Conservation (phyloP, 2,888 invertebrate genomes). For the Aphodius sticticus region DNA sequence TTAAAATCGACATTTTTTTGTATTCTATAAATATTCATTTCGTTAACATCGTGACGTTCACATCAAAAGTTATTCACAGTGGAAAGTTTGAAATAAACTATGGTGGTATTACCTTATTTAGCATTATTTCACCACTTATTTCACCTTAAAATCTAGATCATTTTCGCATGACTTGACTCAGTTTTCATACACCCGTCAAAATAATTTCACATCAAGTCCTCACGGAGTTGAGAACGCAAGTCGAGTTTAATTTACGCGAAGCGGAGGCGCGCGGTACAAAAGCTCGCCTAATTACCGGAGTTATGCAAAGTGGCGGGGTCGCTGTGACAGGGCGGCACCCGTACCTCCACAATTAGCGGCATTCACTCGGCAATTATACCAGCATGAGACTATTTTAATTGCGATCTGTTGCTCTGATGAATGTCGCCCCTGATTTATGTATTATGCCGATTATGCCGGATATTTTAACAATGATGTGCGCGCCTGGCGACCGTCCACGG, state of each 20-base stretch:
- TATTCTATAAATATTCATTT: too few species aligned
- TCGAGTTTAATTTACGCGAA: background rate
- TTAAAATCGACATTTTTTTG: too few species aligned
- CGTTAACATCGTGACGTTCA: too few species aligned
- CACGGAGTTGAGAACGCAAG: background rate
- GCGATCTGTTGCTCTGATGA: slow-evolving; percentile 39
- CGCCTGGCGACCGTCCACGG: slow-evolving; percentile 15
- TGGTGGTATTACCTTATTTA: too few species aligned
- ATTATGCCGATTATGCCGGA: slow-evolving; percentile 32
- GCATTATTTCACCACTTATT: too few species aligned
- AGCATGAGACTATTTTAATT: slow-evolving; percentile 45
- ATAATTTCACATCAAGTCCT: too few species aligned
- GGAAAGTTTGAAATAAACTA: too few species aligned
- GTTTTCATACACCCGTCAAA: background rate
- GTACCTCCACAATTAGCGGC: slow-evolving; percentile 43
- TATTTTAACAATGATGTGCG: slow-evolving; percentile 37
- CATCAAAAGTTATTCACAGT: too few species aligned
- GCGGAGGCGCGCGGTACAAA: slow-evolving; percentile 27
- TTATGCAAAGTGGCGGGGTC: slow-evolving; percentile 42
- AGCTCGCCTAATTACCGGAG: slow-evolving; percentile 37
- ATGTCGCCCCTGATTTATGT: slow-evolving; percentile 42
- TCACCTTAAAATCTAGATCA: too few species aligned
- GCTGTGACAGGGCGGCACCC: slow-evolving; percentile 38
- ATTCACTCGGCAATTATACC: slow-evolving; percentile 41
- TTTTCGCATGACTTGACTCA: too few species aligned